Evolutionary conservation across 2,888 invertebrate genomes (phyloP).

Genomic region (Aethes cnicana): DNA sequence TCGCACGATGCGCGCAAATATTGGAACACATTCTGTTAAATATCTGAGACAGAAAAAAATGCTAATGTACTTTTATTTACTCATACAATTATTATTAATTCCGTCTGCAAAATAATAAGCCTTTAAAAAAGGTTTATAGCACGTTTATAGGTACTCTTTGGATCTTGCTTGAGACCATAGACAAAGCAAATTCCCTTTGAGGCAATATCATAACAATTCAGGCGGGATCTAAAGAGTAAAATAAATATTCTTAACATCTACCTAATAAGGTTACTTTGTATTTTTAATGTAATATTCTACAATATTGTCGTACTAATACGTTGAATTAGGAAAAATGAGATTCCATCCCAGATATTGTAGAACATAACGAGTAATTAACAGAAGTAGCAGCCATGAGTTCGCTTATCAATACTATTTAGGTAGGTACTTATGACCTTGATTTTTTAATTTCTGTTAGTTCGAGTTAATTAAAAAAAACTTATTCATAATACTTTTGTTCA

Average conservation of each 20-base stretch:
- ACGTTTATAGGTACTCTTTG: constrained; percentile 14
- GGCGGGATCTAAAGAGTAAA: constrained; percentile 47
- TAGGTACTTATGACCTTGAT: constrained; percentile 35
- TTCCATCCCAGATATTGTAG: constrained; percentile 76
- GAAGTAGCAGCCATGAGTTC: constrained; percentile 58
- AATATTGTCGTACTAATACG: constrained; percentile 75
- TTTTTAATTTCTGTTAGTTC: constrained; percentile 43
- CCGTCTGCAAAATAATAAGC: constrained; percentile 12
- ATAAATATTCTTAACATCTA: constrained; percentile 54
- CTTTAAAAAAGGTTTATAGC: constrained; percentile 1
- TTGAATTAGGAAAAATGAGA: constrained; percentile 52
- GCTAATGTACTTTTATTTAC: constrained; percentile 14
- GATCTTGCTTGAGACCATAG: constrained; percentile 27
- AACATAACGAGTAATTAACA: constrained; percentile 47
- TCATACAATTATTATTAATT: constrained; percentile 5
- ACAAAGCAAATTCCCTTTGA: constrained; percentile 18
- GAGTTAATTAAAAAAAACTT: constrained; percentile 66
- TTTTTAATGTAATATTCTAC: constrained; percentile 60
- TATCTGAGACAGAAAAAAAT: constrained; percentile 67
- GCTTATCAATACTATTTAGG: constrained; percentile 45
- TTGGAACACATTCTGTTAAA: constrained; percentile 62
- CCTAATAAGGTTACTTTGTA: constrained; percentile 63
- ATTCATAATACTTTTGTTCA: constrained; percentile 49
- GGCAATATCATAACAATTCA: constrained; percentile 41
- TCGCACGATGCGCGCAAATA: constrained; percentile 54